A percentile compares a stretch with the other conserved stretches of the same genome.
Conservation (phyloP, 2,113 vertebrate species). For the Vulpes ferrilata region DNA sequence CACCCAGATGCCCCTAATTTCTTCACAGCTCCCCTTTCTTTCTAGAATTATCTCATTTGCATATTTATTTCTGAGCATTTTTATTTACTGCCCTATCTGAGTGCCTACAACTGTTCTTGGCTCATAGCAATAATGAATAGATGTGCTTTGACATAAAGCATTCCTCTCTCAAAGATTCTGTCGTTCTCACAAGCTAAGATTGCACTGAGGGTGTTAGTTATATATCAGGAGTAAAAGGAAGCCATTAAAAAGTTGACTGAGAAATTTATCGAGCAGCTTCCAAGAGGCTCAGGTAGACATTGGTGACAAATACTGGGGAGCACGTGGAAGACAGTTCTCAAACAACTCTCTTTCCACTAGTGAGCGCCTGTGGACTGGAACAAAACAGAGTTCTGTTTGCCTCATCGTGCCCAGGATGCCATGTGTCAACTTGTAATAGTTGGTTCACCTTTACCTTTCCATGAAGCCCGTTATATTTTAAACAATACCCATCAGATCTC, state of each 20-base stretch:
- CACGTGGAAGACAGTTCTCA: neutral
- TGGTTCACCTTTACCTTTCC: conserved; percentile 82
- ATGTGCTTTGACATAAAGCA: neutral
- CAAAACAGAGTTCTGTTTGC: neutral
- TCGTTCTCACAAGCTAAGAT: neutral
- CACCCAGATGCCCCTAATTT: neutral
- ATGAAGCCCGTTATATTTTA: conserved; percentile 81
- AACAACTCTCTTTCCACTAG: neutral
- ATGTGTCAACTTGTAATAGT: neutral
- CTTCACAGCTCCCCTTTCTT: neutral
- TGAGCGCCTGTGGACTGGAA: neutral
- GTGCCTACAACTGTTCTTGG: neutral
- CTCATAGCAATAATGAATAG: neutral
- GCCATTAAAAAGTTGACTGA: neutral
- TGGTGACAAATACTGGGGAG: neutral
- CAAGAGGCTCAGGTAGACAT: neutral
- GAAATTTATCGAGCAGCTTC: neutral
- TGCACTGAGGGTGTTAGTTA: neutral
- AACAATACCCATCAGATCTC: conserved; percentile 82
- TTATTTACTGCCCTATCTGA: neutral
- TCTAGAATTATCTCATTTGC: neutral
- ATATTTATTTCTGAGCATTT: neutral
- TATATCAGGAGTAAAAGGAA: neutral
- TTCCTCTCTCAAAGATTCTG: neutral
- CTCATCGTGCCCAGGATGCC: neutral